These are phyloP conservation scores for Sarcophaga rosellei DNA, from an alignment of 2,888 invertebrate species.

Conservation along the genomic window DNA sequence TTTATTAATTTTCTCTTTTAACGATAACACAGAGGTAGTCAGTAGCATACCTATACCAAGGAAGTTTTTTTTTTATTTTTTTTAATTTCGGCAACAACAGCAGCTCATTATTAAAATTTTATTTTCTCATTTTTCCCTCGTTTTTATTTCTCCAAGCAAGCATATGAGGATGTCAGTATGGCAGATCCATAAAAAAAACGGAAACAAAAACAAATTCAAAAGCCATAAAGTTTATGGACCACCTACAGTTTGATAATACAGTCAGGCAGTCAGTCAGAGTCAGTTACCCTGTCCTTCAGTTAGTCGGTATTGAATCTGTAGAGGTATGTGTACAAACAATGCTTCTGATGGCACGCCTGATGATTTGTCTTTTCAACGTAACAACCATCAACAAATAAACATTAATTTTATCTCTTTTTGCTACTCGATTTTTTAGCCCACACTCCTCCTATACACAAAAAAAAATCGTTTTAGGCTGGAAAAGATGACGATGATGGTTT, in stretches of 20 bases:
- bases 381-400: slow-evolving; percentile 68
- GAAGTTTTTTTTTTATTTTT: slow-evolving; percentile 40
- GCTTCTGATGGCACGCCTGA: slow-evolving; percentile 31
- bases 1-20: slow-evolving; percentile 49
- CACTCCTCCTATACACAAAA: slow-evolving; percentile 8
- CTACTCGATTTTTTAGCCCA: too few species aligned
- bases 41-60: slow-evolving; percentile 32
- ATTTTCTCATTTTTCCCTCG: slow-evolving; percentile 24
- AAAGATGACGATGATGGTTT: slow-evolving; percentile 37
- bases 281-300: background rate
- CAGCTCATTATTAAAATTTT: slow-evolving; percentile 53
- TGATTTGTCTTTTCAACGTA: slow-evolving; percentile 67
- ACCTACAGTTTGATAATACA: slow-evolving; percentile 60
- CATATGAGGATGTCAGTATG: background rate
- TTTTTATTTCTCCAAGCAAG: background rate
- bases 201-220: slow-evolving; percentile 23
- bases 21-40: slow-evolving; percentile 57
- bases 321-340: background rate
- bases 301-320: background rate
- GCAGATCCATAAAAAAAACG: slow-evolving; percentile 5
- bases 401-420: slow-evolving; percentile 60
- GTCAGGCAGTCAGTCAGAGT: too few species aligned
- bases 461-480: too few species aligned
- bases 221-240: slow-evolving; percentile 62
- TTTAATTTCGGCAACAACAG: slow-evolving; percentile 53